These are phyloP conservation scores for Muscina levida DNA, from an alignment of 2,888 invertebrate genomes.

Conservation along the genomic window DNA sequence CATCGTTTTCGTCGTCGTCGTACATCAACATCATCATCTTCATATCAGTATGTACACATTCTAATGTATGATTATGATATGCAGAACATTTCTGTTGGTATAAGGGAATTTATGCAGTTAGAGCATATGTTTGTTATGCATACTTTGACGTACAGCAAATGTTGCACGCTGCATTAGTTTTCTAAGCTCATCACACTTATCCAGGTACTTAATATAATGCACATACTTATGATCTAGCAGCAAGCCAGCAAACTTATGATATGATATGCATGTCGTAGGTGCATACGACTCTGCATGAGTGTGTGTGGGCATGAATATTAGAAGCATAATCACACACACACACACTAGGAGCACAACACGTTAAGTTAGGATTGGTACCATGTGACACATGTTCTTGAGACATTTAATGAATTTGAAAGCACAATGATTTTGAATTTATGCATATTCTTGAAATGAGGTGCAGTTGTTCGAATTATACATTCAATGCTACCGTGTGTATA, in stretches of 20 bases:
- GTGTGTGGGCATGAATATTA: too few species aligned
- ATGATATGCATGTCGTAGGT: background rate
- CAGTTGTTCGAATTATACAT: background rate
- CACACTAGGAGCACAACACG: background rate
- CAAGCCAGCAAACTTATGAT: constrained; percentile 45
- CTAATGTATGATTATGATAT: constrained; percentile 8
- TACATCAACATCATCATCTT: background rate
- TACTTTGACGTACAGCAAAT: constrained; percentile 40
- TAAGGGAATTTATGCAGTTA: background rate
- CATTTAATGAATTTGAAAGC: constrained; percentile 51
- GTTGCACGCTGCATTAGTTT: constrained; percentile 51
- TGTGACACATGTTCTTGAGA: constrained; percentile 51
- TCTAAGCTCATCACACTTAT: constrained; percentile 45
- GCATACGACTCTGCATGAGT: too few species aligned
- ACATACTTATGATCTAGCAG: constrained; percentile 39
- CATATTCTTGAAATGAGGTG: constrained; percentile 17
- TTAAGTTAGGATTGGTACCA: too few species aligned
- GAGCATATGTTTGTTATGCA: constrained; percentile 1
- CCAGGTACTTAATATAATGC: constrained; percentile 54
- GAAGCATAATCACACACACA: background rate
- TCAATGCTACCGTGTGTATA: too few species aligned
- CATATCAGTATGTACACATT: background rate
- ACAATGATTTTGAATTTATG: constrained; percentile 40
- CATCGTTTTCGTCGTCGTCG: too few species aligned
- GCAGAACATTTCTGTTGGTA: constrained; percentile 8